These are phyloP conservation scores for Andrena cerasifolii DNA, from an alignment of 1,140 invertebrate species.

Conservation along the genomic window DNA sequence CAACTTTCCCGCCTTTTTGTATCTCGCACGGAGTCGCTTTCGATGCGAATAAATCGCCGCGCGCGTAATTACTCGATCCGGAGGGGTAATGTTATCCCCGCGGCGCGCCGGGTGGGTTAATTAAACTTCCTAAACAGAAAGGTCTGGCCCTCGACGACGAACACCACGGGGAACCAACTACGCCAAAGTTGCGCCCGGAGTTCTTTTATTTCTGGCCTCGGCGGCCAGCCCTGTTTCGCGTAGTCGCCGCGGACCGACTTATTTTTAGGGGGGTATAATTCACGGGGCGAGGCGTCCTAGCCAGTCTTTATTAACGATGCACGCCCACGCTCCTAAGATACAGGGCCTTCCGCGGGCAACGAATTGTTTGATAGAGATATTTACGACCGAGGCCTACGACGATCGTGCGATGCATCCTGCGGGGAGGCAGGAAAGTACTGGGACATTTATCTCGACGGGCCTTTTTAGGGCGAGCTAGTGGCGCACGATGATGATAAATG, in stretches of 20 bases:
- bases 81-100: constrained; percentile 4
- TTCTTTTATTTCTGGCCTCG: background rate
- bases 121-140: constrained; percentile 11
- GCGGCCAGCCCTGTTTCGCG: background rate
- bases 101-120: constrained; percentile 11
- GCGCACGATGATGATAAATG: constrained; percentile 5
- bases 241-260: background rate
- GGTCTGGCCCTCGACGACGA: background rate
- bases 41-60: background rate
- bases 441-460: background rate
- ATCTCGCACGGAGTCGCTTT: background rate
- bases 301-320: constrained; percentile 10
- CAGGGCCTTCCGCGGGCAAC: background rate
- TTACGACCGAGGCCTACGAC: background rate
- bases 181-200: background rate
- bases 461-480: background rate
- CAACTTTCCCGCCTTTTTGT: background rate
- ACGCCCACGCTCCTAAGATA: constrained; percentile 17
- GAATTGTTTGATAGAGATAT: constrained; percentile 33
- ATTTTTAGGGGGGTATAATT: constrained; percentile 16
- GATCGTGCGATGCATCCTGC: background rate
- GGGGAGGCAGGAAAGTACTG: background rate
- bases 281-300: background rate
- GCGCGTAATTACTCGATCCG: background rate
- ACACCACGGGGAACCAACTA: background rate